phyloP scores from a whole-genome alignment of 2,113 vertebrate species.

The Pedionomus torquatus region DNA sequence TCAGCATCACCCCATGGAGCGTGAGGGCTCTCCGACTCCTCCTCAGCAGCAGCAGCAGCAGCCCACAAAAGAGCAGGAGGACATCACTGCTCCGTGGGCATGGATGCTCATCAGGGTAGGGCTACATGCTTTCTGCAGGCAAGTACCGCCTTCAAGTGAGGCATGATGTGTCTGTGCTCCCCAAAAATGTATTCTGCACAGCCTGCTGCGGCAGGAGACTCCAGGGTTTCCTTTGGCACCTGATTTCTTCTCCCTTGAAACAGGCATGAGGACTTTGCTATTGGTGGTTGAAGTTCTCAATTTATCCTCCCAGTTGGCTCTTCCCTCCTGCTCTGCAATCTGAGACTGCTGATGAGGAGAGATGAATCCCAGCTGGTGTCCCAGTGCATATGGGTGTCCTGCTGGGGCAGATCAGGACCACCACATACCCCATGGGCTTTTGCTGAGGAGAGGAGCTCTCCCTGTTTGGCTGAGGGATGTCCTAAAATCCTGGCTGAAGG shows the following conservation, averaged over 20 bases:
- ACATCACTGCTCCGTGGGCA: not conserved
- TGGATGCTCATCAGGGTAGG: not conserved
- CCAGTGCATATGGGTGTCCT: not conserved
- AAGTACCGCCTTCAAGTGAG: not conserved
- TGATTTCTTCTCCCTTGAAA: not conserved
- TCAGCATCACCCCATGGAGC: not conserved
- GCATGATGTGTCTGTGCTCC: not conserved
- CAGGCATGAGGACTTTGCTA: not conserved
- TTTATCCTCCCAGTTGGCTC: not conserved
- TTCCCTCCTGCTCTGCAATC: not conserved
- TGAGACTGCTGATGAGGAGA: not conserved
- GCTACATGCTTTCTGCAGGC: not conserved
- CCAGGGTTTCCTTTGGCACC: not conserved
- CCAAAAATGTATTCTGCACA: not conserved
- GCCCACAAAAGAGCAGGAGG: not conserved
- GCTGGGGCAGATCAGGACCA: not conserved
- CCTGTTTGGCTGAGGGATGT: not conserved
- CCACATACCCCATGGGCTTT: not conserved
- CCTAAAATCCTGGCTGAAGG: not conserved
- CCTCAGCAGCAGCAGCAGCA: not conserved
- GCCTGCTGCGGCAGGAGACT: not conserved
- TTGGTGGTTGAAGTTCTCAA: not conserved
- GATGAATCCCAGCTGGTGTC: not conserved
- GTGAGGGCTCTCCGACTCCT: not conserved
- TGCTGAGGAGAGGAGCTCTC: not conserved